These are phyloP conservation scores for Digitonthophagus gazella DNA, from an alignment of 2,888 invertebrate genomes.

Conservation along the genomic window DNA sequence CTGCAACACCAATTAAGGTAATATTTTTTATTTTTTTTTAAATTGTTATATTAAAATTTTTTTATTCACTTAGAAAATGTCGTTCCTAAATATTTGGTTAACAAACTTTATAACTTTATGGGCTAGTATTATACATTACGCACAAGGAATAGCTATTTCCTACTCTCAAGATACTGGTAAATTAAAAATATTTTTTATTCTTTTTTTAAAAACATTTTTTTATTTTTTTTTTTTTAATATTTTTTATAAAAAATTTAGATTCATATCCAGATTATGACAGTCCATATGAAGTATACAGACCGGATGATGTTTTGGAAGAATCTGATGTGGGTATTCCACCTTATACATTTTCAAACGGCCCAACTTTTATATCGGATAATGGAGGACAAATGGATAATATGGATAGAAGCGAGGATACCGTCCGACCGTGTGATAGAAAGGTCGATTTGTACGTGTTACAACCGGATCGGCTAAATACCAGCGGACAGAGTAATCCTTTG, in stretches of 20 bases:
- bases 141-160: constrained; percentile 41
- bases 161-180: constrained; percentile 52
- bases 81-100: constrained; percentile 36
- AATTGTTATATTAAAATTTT: not conserved
- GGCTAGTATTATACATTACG: constrained; percentile 13
- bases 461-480: constrained; percentile 74
- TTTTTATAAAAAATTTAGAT: constrained; percentile 11
- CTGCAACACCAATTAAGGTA: constrained; percentile 49
- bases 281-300: constrained; percentile 30
- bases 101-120: constrained; percentile 44
- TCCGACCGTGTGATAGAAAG: constrained; percentile 82
- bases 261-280: constrained; percentile 25
- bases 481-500: constrained; percentile 75
- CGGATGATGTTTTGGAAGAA: constrained; percentile 38
- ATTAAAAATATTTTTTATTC: no score
- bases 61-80: constrained; percentile 1
- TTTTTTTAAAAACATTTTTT: no score
- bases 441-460: constrained; percentile 84
- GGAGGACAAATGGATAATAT: constrained; percentile 50
- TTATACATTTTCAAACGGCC: constrained; percentile 52
- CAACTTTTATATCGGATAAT: constrained; percentile 47
- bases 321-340: constrained; percentile 44
- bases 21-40: constrained; percentile 35
- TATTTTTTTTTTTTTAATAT: no score
- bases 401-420: constrained; percentile 54